Percentiles rank a stretch among this genome's conserved stretches.
phyloP scores from a whole-genome alignment of 2,888 invertebrate genomes.

The Phoronis australis region DNA sequence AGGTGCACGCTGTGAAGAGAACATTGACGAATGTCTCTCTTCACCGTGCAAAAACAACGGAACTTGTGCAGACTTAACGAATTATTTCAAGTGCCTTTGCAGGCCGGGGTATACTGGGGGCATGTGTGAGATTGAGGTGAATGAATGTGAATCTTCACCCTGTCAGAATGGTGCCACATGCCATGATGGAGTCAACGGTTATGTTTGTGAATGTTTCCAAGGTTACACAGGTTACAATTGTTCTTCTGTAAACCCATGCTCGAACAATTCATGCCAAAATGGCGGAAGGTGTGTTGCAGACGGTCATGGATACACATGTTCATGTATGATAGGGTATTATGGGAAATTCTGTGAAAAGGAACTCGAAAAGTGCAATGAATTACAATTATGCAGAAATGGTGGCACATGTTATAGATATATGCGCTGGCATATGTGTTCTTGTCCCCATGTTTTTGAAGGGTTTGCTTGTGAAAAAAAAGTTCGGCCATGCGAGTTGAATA shows the following conservation, averaged over 20 bases:
- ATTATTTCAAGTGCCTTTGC: constrained; percentile 26
- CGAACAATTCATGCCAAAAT: too few relatives aligned
- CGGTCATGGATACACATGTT: constrained; percentile 67
- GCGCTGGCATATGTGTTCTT: too few relatives aligned
- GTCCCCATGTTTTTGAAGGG: too few relatives aligned
- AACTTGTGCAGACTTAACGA: constrained; percentile 59
- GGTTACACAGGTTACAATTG: constrained; percentile 37
- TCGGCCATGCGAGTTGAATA: too few relatives aligned
- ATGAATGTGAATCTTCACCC: constrained; percentile 74
- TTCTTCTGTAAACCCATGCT: constrained; percentile 31
- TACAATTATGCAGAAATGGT: too few relatives aligned
- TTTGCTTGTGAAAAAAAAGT: too few relatives aligned
- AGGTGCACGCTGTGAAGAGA: constrained; percentile 82
- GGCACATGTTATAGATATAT: too few relatives aligned
- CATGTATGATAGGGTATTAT: constrained; percentile 78
- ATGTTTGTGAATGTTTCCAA: constrained; percentile 31
- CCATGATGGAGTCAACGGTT: constrained; percentile 28
- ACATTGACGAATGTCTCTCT: constrained; percentile 80
- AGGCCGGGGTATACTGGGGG: constrained; percentile 28
- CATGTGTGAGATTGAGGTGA: constrained; percentile 29
- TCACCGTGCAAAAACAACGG: constrained; percentile 91
- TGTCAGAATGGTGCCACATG: constrained; percentile 81
- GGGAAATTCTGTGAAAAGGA: constrained; percentile 89
- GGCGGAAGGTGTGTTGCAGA: constrained; percentile 30
- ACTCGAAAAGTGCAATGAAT: too few relatives aligned